A percentile compares a stretch with the other conserved stretches of the same genome.
These are phyloP conservation scores for Microchirus variegatus DNA, from an alignment of 2,797 vertebrate species.

Conservation along the genomic window DNA sequence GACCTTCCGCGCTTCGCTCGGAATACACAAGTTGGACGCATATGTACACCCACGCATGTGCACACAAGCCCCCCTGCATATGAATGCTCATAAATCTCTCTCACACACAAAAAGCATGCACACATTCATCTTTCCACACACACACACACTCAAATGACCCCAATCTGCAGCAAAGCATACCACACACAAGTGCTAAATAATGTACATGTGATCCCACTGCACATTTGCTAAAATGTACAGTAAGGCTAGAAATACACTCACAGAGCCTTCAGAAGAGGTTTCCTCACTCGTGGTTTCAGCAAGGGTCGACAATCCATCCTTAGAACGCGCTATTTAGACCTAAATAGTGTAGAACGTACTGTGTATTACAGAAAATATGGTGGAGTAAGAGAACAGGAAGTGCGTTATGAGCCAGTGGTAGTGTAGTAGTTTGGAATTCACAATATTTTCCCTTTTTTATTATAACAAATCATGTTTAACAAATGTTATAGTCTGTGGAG, in stretches of 20 bases:
- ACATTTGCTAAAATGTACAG: constrained; percentile 71
- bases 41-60: background rate
- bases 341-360: no score
- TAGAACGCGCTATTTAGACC: no score
- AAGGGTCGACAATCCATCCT: no score
- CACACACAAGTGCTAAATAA: constrained; percentile 72
- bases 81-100: constrained; percentile 18
- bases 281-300: constrained; percentile 1
- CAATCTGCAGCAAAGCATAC: constrained; percentile 68
- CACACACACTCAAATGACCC: constrained; percentile 47
- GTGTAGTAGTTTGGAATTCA: no score
- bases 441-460: no score
- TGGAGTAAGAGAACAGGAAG: no score
- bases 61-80: constrained; percentile 17
- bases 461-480: no score
- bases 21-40: constrained; percentile 20
- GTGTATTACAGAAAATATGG: no score
- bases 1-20: constrained; percentile 43
- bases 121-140: no score
- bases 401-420: no score
- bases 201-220: constrained; percentile 76
- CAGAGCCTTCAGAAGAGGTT: constrained; percentile 28
- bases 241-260: constrained; percentile 44
- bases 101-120: no score
- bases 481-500: no score